Evolutionary conservation across 2,113 vertebrate species (phyloP).

Genomic region (Thunnus thynnus): DNA sequence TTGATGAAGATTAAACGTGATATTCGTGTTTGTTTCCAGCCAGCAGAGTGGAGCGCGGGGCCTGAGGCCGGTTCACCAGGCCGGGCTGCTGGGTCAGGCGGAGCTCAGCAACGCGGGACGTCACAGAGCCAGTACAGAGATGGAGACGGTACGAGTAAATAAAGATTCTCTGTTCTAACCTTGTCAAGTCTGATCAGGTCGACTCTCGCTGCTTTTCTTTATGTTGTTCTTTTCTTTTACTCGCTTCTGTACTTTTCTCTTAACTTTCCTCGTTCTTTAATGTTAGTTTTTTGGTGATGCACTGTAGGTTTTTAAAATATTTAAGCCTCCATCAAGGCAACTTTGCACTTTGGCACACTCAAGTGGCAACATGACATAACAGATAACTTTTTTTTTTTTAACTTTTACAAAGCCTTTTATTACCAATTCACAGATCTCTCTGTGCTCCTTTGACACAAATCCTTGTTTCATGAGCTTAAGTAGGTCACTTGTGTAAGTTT

Average conservation of each 20-base stretch:
- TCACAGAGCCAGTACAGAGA: constrained; percentile 71
- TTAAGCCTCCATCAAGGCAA: neutral
- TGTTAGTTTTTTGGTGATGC: no score
- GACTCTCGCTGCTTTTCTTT: neutral
- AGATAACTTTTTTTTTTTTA: neutral
- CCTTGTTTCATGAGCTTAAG: no score
- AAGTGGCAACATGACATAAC: neutral
- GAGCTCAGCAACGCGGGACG: constrained; percentile 86
- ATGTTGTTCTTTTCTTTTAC: no score
- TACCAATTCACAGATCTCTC: no score
- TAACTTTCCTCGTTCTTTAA: no score
- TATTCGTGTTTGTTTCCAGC: constrained; percentile 36
- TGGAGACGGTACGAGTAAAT: constrained; percentile 77
- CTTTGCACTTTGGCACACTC: neutral
- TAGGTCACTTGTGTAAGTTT: no score
- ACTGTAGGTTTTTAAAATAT: neutral
- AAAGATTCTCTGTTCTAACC: no score
- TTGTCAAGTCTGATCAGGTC: neutral
- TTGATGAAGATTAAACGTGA: neutral
- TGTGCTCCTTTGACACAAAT: no score
- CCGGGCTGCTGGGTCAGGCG: constrained; percentile 77
- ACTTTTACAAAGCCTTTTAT: no score
- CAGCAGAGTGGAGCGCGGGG: constrained; percentile 85
- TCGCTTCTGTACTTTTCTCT: no score
- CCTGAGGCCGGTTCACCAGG: constrained; percentile 85